These are phyloP conservation scores for Pristionchus maxplancki DNA, from an alignment of 2,888 invertebrate genomes.

Conservation along the genomic window DNA sequence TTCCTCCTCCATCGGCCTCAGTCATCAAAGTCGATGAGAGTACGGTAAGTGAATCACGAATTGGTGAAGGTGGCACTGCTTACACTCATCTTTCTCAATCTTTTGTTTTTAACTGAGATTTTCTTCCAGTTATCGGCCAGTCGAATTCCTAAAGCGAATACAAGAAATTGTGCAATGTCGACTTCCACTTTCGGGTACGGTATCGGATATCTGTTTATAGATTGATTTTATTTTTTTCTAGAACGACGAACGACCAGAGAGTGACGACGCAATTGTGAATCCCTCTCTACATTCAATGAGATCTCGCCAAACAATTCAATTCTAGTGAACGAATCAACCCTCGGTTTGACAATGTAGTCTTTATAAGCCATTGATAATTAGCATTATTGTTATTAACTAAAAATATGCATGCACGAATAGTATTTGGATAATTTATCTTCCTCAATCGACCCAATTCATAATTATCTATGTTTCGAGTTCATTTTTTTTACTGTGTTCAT, in stretches of 20 bases:
- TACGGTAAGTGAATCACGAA: slow-evolving; percentile 27
- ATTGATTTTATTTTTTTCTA: not conserved
- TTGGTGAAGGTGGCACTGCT: slow-evolving; percentile 48
- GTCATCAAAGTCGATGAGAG: not conserved
- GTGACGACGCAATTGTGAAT: slow-evolving; percentile 48
- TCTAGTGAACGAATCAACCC: slow-evolving; percentile 44
- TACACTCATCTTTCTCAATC: not conserved
- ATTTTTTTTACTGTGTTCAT: not conserved
- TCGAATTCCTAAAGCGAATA: slow-evolving; percentile 46
- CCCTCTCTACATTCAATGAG: not conserved
- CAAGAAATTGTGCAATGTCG: slow-evolving; percentile 43
- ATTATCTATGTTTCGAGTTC: not conserved
- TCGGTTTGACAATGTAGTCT: slow-evolving; percentile 34
- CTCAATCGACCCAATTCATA: not conserved
- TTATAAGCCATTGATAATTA: not conserved
- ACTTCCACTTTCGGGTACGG: slow-evolving; percentile 44
- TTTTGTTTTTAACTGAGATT: no score
- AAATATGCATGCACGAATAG: slow-evolving; percentile 1
- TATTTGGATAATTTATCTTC: slow-evolving; percentile 19
- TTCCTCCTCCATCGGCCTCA: not conserved
- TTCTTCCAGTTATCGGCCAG: slow-evolving; percentile 32
- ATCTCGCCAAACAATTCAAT: slow-evolving; percentile 7
- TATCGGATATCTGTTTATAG: not conserved
- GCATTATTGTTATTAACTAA: not conserved
- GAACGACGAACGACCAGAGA: slow-evolving; percentile 14